Evolutionary conservation across 2,888 invertebrate genomes (phyloP).

Genomic region (Halictus ligatus): DNA sequence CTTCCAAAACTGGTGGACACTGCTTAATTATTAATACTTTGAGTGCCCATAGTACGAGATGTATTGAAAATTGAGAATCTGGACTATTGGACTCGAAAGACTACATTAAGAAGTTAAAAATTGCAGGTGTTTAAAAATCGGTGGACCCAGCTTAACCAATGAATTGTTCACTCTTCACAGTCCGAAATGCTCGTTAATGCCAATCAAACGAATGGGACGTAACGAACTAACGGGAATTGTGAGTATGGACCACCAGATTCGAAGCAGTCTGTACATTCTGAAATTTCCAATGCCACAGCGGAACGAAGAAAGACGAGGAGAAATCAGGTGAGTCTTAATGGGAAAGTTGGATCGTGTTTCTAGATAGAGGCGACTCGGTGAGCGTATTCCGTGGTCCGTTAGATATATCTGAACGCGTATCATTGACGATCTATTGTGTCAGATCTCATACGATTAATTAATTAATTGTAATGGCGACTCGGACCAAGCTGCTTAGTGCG

Average conservation of each 20-base stretch:
- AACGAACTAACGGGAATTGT: no score
- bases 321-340: neutral
- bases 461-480: constrained; percentile 75
- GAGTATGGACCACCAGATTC: neutral
- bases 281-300: neutral
- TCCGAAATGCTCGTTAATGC: neutral
- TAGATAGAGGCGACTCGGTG: neutral
- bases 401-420: constrained; percentile 51
- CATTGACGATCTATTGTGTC: constrained; percentile 64
- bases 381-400: constrained; percentile 24
- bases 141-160: neutral
- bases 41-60: no score
- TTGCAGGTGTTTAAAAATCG: no score
- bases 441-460: constrained; percentile 69
- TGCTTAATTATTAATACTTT: no score
- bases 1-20: no score
- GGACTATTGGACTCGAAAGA: no score
- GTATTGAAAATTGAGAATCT: no score
- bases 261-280: neutral
- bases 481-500: constrained; percentile 60
- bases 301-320: neutral
- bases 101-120: no score
- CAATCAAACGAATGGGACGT: neutral
- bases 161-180: neutral
- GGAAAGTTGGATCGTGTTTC: neutral